phyloP scores from a whole-genome alignment of 2,797 vertebrate genomes.

The Enteromius unitaeniatus region DNA sequence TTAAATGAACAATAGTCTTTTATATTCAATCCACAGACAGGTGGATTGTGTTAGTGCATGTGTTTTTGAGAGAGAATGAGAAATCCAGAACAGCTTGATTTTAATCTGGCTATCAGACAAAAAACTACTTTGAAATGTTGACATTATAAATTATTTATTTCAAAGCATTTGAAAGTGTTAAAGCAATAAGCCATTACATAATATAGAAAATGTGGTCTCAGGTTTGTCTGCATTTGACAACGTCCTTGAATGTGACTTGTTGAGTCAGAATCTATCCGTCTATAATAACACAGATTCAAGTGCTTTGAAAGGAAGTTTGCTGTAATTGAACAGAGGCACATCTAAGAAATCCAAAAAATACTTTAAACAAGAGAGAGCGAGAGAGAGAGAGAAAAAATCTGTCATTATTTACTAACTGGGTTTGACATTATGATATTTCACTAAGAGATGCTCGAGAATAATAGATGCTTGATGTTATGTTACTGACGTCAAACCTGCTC shows the following conservation, averaged over 20 bases:
- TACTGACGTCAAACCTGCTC: background rate
- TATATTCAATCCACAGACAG: background rate
- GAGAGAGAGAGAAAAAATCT: background rate
- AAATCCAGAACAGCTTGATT: slow-evolving; percentile 4
- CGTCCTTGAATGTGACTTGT: background rate
- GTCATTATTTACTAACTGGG: background rate
- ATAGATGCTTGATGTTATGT: background rate
- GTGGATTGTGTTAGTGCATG: background rate
- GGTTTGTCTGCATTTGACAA: background rate
- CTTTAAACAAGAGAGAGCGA: background rate
- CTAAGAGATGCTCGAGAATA: background rate
- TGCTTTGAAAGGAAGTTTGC: background rate
- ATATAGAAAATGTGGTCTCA: background rate
- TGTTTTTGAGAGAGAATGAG: background rate
- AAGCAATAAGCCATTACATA: background rate
- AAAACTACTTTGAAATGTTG: background rate
- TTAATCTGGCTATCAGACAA: background rate
- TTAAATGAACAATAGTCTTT: background rate
- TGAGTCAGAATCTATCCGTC: background rate
- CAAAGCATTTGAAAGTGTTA: background rate
- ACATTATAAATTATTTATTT: background rate
- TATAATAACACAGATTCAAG: background rate
- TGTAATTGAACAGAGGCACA: background rate
- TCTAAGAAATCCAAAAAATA: background rate
- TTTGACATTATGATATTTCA: background rate